A percentile compares a stretch with the other conserved stretches of the same genome.
Conservation (phyloP, 2,888 invertebrate species). For the Pemphredon lugubris region DNA sequence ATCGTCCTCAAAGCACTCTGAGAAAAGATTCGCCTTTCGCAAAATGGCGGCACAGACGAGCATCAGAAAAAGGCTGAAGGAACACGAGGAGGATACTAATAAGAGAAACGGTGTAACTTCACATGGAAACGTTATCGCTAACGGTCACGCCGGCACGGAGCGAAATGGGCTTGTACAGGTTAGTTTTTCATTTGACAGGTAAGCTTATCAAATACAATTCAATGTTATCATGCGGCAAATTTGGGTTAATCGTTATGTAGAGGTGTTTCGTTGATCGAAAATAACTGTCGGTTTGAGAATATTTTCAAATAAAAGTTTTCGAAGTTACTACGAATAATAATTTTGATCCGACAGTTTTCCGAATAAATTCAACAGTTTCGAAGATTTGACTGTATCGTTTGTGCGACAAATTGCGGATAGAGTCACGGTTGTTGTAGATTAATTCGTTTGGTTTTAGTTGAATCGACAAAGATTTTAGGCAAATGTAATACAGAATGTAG, state of each 20-base stretch:
- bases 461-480: too few relatives aligned
- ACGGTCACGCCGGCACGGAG: constrained; percentile 63
- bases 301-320: too few relatives aligned
- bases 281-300: too few relatives aligned
- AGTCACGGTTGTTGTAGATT: neutral
- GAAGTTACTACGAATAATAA: too few relatives aligned
- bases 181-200: constrained; percentile 54
- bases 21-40: constrained; percentile 45
- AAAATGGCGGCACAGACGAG: constrained; percentile 42
- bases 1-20: constrained; percentile 25
- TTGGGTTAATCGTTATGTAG: neutral
- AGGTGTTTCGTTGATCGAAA: too few relatives aligned
- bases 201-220: neutral
- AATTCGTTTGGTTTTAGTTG: too few relatives aligned
- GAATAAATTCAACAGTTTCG: too few relatives aligned
- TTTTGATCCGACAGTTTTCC: too few relatives aligned
- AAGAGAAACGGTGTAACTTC: constrained; percentile 55
- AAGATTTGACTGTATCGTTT: too few relatives aligned
- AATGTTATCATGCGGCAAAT: neutral
- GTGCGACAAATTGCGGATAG: neutral
- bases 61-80: constrained; percentile 24
- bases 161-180: constrained; percentile 70
- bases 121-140: constrained; percentile 52
- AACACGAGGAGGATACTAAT: constrained; percentile 24
- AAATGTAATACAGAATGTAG: too few relatives aligned